Percentiles rank a stretch among this genome's conserved stretches.
phyloP scores from a whole-genome alignment of 2,113 vertebrate genomes.

The Nestor notabilis region DNA sequence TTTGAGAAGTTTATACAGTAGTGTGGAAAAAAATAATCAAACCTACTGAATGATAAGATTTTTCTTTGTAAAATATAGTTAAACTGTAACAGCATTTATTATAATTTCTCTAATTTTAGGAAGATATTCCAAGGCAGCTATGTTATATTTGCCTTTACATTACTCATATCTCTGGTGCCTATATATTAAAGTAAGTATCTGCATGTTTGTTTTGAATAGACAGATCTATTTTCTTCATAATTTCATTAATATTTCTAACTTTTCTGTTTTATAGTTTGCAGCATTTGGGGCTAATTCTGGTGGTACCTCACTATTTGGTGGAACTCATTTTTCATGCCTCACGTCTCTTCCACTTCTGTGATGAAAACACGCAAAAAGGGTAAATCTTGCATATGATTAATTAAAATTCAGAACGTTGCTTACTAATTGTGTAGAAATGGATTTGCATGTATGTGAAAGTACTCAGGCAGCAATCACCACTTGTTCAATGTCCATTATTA shows the following conservation, averaged over 20 bases:
- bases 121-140: slow-evolving; percentile 86
- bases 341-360: slow-evolving; percentile 86
- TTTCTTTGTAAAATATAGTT: background rate
- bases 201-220: background rate
- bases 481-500: background rate
- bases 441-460: background rate
- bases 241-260: background rate
- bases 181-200: slow-evolving; percentile 84
- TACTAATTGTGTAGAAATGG: background rate
- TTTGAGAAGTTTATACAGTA: background rate
- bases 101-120: slow-evolving; percentile 63
- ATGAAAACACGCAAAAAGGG: slow-evolving; percentile 88
- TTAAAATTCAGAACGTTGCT: background rate
- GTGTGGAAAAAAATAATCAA: background rate
- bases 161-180: slow-evolving; percentile 85
- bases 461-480: background rate
- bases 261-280: slow-evolving; percentile 74
- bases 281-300: slow-evolving; percentile 80
- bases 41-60: background rate
- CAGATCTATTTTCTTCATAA: background rate
- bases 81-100: background rate
- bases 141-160: slow-evolving; percentile 87
- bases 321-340: slow-evolving; percentile 87
- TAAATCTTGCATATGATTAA: slow-evolving; percentile 14
- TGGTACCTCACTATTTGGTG: slow-evolving; percentile 86